These are phyloP conservation scores for Hirtodrosophila confusa DNA, from an alignment of 2,888 invertebrate species.

Conservation along the genomic window DNA sequence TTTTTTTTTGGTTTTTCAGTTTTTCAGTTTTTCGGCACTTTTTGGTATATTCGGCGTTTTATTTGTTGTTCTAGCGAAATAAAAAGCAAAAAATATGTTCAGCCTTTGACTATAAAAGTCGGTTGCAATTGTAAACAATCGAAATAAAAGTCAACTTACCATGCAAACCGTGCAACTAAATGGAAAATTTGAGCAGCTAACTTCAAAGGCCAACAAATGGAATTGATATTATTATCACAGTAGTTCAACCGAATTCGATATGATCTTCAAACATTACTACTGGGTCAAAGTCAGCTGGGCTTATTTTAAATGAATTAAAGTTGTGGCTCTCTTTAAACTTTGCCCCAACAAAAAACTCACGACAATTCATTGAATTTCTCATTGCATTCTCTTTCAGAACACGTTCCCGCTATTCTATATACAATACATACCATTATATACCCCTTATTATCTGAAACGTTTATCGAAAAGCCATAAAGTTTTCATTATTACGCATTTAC, in stretches of 20 bases:
- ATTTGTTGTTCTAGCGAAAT: too few relatives aligned
- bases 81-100: too few relatives aligned
- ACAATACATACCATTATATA: conserved; percentile 7
- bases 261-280: conserved; percentile 16
- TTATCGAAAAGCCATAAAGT: conserved; percentile 78
- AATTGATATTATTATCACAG: conserved; percentile 28
- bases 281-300: neutral
- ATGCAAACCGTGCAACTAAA: conserved; percentile 28
- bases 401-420: conserved; percentile 41
- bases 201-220: conserved; percentile 42
- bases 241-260: conserved; percentile 16
- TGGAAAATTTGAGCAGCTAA: conserved; percentile 28
- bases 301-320: conserved; percentile 9
- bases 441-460: conserved; percentile 58
- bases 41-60: conserved; percentile 33
- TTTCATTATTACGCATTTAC: conserved; percentile 78
- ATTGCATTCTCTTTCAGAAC: conserved; percentile 42
- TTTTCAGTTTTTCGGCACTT: conserved; percentile 49
- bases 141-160: conserved; percentile 51
- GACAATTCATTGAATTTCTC: conserved; percentile 32
- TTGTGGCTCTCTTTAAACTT: neutral
- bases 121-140: conserved; percentile 56
- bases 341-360: conserved; percentile 13
- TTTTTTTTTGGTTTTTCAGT: conserved; percentile 33
- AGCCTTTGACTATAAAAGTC: conserved; percentile 27